Base-by-base conservation (phyloP, 92 coral and sea anemone species). In the Phymanthus crucifer region DNA sequence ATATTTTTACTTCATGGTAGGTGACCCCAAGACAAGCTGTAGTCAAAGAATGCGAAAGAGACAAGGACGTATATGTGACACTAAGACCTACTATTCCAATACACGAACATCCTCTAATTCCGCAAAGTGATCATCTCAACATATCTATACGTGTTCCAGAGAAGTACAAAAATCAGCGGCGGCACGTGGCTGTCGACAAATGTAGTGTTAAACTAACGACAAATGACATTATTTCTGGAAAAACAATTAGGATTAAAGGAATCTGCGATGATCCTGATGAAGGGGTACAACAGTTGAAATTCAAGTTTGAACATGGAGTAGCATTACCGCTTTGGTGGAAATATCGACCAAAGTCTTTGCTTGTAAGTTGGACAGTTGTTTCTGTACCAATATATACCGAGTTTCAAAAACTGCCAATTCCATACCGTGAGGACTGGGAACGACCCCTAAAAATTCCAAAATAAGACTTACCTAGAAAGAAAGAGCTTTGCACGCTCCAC, bases 1-100 rank as follows among this genome's bases (percentile, higher is more conserved):
- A n/a, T n/a, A n/a, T 38, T 38, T 31, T 75, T 75, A 24, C 80
- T n/a, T n/a, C n/a, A n/a, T n/a, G n/a, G n/a, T n/a, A 76, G 80
- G 80, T 76, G 1, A 72, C 54, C 31, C 37, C 81, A 14, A 32
- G 35, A 4, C 8, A n/a, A 32, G 73, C 69, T 13, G 54, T 43
- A 14, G 45, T 77, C 14, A 77, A 77, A 38, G 81, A 77, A 38
- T 77, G 81, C 32, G 38, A 61, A 9, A 24, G 3, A 32, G 34
- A 61, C 35, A 43, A 72, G 33, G 16, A 61, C 26, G 61, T 77
- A 2, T 61, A 70, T 0, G 73, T 77, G 37, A 77, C 66, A 4
- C 64, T 77, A 21, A 61, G 54, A 37, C 81, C 81, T 4, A 77
- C 81, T 21, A 73, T 77, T 2, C 81, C 81, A 13, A 64, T 77